These are phyloP conservation scores for Malurus alboscapulatus DNA, from an alignment of 2,113 vertebrate genomes.

Conservation along the genomic window DNA sequence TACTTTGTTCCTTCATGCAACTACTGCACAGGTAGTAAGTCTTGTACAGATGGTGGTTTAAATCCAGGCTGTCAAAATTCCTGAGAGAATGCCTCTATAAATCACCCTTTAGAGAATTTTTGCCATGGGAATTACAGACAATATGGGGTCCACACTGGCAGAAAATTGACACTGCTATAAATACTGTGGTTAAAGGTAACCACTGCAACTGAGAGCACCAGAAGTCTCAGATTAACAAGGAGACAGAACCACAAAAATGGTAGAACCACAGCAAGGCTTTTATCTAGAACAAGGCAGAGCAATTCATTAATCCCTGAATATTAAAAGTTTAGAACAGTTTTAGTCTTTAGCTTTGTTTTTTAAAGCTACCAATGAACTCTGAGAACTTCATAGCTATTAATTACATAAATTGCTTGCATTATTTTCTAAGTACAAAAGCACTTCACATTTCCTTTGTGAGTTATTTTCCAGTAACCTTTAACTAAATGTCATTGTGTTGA, in stretches of 20 bases:
- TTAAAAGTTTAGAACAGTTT: not conserved
- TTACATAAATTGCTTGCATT: not conserved
- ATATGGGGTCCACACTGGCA: not conserved
- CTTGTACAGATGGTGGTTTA: not conserved
- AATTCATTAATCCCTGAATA: not conserved
- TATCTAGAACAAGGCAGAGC: not conserved
- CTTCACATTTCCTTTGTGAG: constrained; percentile 1
- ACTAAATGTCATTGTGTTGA: constrained; percentile 3
- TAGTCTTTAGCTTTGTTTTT: not conserved
- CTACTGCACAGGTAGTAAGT: not conserved
- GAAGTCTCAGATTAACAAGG: not conserved
- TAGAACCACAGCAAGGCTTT: not conserved
- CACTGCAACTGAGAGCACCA: not conserved
- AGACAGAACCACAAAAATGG: not conserved
- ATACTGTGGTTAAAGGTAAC: not conserved
- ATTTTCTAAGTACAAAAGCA: not conserved
- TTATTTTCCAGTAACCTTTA: constrained; percentile 5
- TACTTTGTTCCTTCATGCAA: not conserved
- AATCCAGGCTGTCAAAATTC: not conserved
- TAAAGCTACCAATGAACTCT: not conserved
- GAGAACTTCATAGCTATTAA: not conserved
- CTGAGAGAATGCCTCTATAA: not conserved
- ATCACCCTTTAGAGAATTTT: not conserved
- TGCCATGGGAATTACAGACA: not conserved
- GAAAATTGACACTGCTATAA: not conserved